phyloP scores from a whole-genome alignment of 2,113 vertebrate genomes.

The Oophaga pumilio region DNA sequence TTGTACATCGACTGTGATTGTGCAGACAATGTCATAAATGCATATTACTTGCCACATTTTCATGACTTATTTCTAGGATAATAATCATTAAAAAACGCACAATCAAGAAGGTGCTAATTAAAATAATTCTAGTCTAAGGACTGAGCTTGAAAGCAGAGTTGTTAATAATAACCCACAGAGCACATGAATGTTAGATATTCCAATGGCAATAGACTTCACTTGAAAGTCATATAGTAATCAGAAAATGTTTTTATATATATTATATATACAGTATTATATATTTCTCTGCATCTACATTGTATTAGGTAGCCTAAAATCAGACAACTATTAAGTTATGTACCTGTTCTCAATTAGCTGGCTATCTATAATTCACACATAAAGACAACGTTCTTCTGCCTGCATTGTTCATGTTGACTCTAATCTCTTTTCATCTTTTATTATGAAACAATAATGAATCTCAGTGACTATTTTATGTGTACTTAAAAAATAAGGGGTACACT shows the following conservation, averaged over 20 bases:
- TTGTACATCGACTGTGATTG: neutral
- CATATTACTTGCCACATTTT: neutral
- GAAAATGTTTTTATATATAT: too few species aligned
- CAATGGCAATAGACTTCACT: conserved; percentile 13
- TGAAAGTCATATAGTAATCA: conserved; percentile 6
- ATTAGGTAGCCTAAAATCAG: neutral
- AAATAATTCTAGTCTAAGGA: neutral
- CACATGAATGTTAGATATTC: conserved; percentile 18
- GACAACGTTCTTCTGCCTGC: neutral
- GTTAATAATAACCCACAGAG: neutral
- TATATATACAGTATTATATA: too few species aligned
- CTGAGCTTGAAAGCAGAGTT: neutral
- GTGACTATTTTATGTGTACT: too few species aligned
- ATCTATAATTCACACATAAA: neutral
- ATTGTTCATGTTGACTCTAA: neutral
- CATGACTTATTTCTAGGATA: neutral
- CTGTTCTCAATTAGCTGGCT: neutral
- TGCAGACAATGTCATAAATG: neutral
- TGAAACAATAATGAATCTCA: neutral
- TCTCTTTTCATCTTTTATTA: neutral
- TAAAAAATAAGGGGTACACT: too few species aligned
- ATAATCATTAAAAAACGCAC: neutral
- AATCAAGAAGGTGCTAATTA: conserved; percentile 15
- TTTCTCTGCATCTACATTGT: neutral
- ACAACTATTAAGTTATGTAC: neutral